Evolutionary conservation across 2,888 invertebrate genomes (phyloP).

Genomic region (Parnassius glacialis): DNA sequence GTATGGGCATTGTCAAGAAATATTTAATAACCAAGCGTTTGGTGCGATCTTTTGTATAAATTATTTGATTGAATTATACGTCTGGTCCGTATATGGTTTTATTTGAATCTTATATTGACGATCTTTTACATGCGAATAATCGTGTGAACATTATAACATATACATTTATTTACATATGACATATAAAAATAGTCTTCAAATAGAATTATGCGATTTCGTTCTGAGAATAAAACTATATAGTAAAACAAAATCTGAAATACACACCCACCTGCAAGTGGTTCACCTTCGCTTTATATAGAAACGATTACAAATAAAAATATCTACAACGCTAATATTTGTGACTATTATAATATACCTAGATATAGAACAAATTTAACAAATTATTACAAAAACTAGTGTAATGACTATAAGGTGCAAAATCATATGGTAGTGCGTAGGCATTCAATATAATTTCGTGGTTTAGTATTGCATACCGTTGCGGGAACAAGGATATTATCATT

Average conservation of each 20-base stretch:
- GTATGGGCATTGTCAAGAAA: no score
- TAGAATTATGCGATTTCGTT: not conserved
- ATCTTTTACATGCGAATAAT: constrained; percentile 1
- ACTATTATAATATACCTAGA: constrained; percentile 17
- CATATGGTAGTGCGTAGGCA: constrained; percentile 25
- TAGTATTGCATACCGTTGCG: constrained; percentile 54
- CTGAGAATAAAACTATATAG: constrained; percentile 8
- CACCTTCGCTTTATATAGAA: constrained; percentile 19
- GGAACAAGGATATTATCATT: constrained; percentile 77
- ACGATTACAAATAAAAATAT: constrained; percentile 18
- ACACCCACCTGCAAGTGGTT: constrained; percentile 7
- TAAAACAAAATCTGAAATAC: constrained; percentile 11
- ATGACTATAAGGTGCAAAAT: constrained; percentile 5
- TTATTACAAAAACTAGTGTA: constrained; percentile 5
- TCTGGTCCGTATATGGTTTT: not conserved
- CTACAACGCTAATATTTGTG: constrained; percentile 18
- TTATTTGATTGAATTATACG: no score
- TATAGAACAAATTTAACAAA: constrained; percentile 12
- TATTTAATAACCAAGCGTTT: no score
- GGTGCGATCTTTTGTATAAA: no score
- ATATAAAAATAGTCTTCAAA: not conserved
- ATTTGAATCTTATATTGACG: not conserved
- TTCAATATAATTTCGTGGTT: constrained; percentile 51
- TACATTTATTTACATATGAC: not conserved
- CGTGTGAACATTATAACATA: not conserved